These are phyloP conservation scores for Siniperca knerii DNA, from an alignment of 2,113 vertebrate genomes.

Conservation along the genomic window DNA sequence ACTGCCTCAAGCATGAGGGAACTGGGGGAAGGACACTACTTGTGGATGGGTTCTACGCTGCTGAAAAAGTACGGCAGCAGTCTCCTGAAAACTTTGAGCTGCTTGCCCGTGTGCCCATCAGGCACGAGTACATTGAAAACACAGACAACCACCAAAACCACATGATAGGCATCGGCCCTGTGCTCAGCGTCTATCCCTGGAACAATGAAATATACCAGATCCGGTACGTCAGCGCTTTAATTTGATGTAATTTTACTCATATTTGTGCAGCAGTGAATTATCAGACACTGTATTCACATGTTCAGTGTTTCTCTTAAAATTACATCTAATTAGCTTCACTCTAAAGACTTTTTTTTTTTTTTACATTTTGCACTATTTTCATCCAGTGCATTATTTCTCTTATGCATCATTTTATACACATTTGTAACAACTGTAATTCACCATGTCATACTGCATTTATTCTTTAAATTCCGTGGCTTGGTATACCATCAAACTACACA, in stretches of 20 bases:
- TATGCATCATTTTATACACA: background rate
- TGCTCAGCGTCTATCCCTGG: constrained; percentile 93
- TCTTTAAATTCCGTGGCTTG: too few species aligned
- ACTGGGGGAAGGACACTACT: constrained; percentile 92
- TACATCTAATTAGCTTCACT: background rate
- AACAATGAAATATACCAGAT: constrained; percentile 95
- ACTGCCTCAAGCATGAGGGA: constrained; percentile 94
- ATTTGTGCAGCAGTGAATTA: background rate
- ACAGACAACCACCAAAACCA: constrained; percentile 87
- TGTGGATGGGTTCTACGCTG: constrained; percentile 93
- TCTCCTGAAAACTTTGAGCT: constrained; percentile 88
- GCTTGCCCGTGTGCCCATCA: constrained; percentile 89
- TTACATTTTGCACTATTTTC: background rate
- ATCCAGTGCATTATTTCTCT: background rate
- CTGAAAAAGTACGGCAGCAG: constrained; percentile 84
- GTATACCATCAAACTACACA: too few species aligned
- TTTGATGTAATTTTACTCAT: background rate
- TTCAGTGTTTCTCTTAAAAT: background rate
- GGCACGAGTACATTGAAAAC: constrained; percentile 91
- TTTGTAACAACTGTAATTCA: too few species aligned
- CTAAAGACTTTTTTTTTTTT: background rate
- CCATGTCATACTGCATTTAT: too few species aligned
- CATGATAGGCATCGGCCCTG: constrained; percentile 90
- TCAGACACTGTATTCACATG: background rate
- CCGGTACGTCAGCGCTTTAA: constrained; percentile 78